Percentiles rank a stretch among this genome's conserved stretches.
Evolutionary conservation across 2,113 vertebrate genomes (phyloP).

Genomic region (Petaurus breviceps): DNA sequence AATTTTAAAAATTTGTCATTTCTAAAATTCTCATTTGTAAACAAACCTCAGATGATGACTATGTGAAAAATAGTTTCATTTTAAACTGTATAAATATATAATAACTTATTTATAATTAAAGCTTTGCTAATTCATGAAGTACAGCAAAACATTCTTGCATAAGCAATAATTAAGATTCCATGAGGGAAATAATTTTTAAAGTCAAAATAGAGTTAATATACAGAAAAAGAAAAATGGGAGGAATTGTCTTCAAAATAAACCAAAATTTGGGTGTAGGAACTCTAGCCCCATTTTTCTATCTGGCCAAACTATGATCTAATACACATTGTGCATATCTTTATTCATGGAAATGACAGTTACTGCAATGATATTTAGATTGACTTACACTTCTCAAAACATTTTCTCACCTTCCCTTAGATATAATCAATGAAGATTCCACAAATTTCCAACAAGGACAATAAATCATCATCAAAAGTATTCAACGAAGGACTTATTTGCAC

Average conservation of each 20-base stretch:
- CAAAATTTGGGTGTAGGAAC: neutral
- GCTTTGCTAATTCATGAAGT: slow-evolving; percentile 37
- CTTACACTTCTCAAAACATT: neutral
- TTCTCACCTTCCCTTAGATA: neutral
- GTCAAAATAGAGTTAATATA: neutral
- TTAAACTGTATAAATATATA: slow-evolving; percentile 34
- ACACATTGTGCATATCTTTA: neutral
- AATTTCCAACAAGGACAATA: neutral
- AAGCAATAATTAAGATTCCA: slow-evolving; percentile 50
- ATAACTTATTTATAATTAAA: slow-evolving; percentile 65
- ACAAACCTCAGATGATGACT: slow-evolving; percentile 3
- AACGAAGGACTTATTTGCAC: neutral
- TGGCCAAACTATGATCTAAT: neutral
- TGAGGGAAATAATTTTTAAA: slow-evolving; percentile 11
- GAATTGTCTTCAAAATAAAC: neutral
- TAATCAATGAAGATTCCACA: slow-evolving; percentile 30
- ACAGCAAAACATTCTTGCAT: slow-evolving; percentile 1
- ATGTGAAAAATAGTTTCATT: slow-evolving; percentile 40
- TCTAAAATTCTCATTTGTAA: slow-evolving; percentile 44
- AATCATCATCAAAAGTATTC: neutral
- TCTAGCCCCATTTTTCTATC: neutral
- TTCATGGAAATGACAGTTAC: neutral
- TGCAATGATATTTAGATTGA: neutral
- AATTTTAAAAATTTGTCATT: slow-evolving; percentile 11
- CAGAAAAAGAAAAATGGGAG: neutral